These are phyloP conservation scores for Tetramorium simillimum DNA, from an alignment of 1,140 invertebrate species.

Conservation along the genomic window DNA sequence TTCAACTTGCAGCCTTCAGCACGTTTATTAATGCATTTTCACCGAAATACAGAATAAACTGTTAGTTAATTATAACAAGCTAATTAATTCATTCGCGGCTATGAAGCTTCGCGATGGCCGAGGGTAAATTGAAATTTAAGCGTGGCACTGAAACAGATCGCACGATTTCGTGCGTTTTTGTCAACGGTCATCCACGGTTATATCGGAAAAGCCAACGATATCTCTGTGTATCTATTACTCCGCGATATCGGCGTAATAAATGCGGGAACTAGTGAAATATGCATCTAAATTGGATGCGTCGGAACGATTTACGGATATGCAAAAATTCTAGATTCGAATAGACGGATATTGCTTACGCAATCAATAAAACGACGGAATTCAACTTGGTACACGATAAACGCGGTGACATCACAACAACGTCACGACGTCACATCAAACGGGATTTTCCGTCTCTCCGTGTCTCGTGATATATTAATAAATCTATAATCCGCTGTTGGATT, in stretches of 20 bases:
- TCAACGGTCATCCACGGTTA: background rate
- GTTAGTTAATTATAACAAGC: constrained; percentile 45
- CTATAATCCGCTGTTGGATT: background rate
- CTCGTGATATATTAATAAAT: constrained; percentile 15
- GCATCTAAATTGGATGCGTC: background rate
- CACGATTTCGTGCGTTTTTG: background rate
- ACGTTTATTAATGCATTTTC: background rate
- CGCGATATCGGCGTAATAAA: background rate
- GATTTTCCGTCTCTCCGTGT: background rate
- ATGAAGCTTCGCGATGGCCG: background rate
- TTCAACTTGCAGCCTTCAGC: background rate
- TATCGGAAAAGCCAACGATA: background rate
- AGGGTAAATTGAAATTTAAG: constrained; percentile 38
- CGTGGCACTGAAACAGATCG: background rate
- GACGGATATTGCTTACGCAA: background rate
- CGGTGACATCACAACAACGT: too few relatives aligned
- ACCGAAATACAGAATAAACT: background rate
- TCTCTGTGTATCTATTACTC: background rate
- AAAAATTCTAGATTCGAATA: background rate
- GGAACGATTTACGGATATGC: background rate
- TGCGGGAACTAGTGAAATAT: background rate
- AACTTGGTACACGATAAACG: background rate
- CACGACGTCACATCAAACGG: constrained; percentile 2
- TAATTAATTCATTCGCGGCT: constrained; percentile 57
- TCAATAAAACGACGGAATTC: constrained; percentile 22